These are phyloP conservation scores for Eunapius fragilis DNA, from an alignment of 37 sponge, comb jelly and placozoan species.

Conservation along the genomic window DNA sequence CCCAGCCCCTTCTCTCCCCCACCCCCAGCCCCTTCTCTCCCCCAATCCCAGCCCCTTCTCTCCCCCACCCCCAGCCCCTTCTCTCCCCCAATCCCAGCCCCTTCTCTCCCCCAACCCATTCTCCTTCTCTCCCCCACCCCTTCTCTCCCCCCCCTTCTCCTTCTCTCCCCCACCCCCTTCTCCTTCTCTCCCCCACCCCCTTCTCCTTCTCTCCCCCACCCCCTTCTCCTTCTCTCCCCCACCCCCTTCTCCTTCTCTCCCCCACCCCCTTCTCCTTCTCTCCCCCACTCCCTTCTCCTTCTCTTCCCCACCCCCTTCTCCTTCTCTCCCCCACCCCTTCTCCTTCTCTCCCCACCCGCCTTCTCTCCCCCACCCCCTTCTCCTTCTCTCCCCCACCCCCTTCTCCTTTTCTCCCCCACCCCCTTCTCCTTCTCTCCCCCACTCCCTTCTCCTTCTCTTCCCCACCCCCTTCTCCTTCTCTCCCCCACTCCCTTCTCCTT, in stretches of 20 bases:
- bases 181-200: background rate
- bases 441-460: too few species aligned
- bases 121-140: background rate
- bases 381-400: background rate
- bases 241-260: background rate
- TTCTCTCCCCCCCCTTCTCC: background rate
- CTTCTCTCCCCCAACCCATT: background rate
- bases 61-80: background rate
- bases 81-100: background rate
- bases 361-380: background rate
- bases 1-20: background rate
- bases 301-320: background rate
- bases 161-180: background rate
- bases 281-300: background rate
- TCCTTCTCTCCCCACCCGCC: conserved; percentile 50
- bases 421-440: too few species aligned
- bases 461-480: too few species aligned
- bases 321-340: background rate
- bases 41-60: background rate
- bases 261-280: background rate
- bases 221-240: background rate
- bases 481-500: background rate
- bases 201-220: background rate
- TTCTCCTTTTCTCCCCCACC: background rate
- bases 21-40: background rate